Evolutionary conservation across 2,797 vertebrate species (phyloP).

Genomic region (Lacerta bilineata): DNA sequence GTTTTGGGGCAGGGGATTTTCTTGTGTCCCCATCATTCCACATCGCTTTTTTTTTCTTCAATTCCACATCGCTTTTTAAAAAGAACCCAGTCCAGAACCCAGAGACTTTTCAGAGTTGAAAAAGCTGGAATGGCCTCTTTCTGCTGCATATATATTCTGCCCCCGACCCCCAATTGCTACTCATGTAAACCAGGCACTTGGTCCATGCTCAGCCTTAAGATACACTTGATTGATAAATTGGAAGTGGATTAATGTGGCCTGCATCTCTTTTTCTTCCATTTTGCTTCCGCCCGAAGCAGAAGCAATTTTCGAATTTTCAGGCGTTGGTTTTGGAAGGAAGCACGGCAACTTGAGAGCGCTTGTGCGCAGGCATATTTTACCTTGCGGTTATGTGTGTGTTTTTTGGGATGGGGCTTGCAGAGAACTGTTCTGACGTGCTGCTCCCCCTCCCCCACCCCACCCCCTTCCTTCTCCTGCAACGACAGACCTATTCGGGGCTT

Average conservation of each 20-base stretch:
- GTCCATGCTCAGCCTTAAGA: background rate
- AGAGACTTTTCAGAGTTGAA: background rate
- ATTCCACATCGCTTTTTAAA: background rate
- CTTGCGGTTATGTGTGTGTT: background rate
- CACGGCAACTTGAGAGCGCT: background rate
- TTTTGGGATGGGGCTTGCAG: too few relatives aligned
- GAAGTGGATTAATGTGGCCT: background rate
- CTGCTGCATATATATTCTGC: background rate
- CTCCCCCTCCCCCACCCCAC: background rate
- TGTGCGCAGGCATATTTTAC: background rate
- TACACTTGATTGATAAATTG: background rate
- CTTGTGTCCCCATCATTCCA: background rate
- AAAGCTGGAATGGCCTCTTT: background rate
- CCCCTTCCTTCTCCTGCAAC: background rate
- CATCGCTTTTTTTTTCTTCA: background rate
- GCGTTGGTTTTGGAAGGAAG: constrained; percentile 10
- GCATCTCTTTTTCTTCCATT: background rate
- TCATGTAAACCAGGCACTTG: background rate
- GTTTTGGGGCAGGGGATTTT: background rate
- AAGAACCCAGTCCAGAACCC: background rate
- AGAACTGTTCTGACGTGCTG: background rate
- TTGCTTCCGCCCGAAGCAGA: background rate
- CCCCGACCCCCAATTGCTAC: background rate
- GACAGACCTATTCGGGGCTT: constrained; percentile 92
- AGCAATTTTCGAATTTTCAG: background rate